These are phyloP conservation scores for Lepidothrix coronata DNA, from an alignment of 2,113 vertebrate genomes.

Conservation along the genomic window DNA sequence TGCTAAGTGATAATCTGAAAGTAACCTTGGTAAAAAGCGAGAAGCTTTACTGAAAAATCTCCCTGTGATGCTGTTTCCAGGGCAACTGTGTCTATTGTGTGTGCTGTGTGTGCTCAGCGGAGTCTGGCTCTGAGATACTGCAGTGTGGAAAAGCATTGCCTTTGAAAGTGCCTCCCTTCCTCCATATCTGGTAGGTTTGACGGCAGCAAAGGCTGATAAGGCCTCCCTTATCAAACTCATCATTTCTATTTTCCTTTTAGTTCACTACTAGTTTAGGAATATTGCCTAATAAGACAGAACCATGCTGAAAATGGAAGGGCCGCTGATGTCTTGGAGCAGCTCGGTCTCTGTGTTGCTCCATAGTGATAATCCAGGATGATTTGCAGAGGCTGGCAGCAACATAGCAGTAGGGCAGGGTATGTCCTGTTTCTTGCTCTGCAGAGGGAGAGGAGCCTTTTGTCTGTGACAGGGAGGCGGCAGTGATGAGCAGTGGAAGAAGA, in stretches of 20 bases:
- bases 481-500: not conserved
- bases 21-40: not conserved
- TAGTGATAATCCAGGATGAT: not conserved
- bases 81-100: slow-evolving; percentile 27
- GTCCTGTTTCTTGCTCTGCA: not conserved
- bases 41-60: not conserved
- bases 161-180: not conserved
- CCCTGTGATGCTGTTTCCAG: slow-evolving; percentile 19
- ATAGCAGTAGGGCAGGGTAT: not conserved
- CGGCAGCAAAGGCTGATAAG: not conserved
- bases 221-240: not conserved
- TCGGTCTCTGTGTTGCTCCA: not conserved
- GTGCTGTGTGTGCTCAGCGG: not conserved
- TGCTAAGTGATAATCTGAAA: not conserved
- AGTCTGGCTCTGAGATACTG: not conserved
- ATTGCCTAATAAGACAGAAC: not conserved
- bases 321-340: not conserved
- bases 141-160: not conserved
- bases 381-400: not conserved
- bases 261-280: not conserved
- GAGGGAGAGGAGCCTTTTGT: not conserved
- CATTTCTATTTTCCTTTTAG: not conserved
- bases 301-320: not conserved
- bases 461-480: not conserved
- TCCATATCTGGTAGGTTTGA: not conserved